These are phyloP conservation scores for Clostera curtula DNA, from an alignment of 2,888 invertebrate genomes.

Conservation along the genomic window DNA sequence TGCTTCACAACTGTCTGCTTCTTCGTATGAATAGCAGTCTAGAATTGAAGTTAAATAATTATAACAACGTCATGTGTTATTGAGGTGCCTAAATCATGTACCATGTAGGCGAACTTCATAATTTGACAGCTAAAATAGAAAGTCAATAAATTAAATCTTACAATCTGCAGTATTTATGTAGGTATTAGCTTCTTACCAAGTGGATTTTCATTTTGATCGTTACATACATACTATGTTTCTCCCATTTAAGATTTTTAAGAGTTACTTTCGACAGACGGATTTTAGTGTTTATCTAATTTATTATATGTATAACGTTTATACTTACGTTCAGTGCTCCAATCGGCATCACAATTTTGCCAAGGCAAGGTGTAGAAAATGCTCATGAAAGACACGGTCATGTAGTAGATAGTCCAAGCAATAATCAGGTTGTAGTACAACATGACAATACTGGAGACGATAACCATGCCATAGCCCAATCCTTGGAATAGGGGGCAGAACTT, in stretches of 20 bases:
- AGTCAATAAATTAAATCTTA: too few species aligned
- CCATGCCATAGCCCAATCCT: slow-evolving; percentile 84
- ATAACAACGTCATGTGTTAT: not conserved
- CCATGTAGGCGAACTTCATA: too few species aligned
- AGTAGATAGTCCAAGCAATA: slow-evolving; percentile 86
- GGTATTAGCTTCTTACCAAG: too few species aligned
- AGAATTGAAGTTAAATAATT: slow-evolving; percentile 25
- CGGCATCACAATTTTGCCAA: slow-evolving; percentile 82
- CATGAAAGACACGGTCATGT: slow-evolving; percentile 77
- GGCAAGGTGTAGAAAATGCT: slow-evolving; percentile 79
- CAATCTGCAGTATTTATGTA: too few species aligned
- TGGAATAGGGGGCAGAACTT: slow-evolving; percentile 86
- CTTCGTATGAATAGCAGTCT: slow-evolving; percentile 82
- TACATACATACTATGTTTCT: too few species aligned
- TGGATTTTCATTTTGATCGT: too few species aligned
- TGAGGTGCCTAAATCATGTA: too few species aligned
- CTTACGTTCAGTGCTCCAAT: slow-evolving; percentile 81
- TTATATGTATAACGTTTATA: slow-evolving; percentile 14
- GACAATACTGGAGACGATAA: slow-evolving; percentile 82
- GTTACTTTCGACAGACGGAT: not conserved
- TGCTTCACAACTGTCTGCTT: slow-evolving; percentile 75
- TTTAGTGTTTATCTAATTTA: not conserved
- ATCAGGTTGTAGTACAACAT: slow-evolving; percentile 86
- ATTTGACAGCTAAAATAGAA: too few species aligned
- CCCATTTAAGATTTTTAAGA: too few species aligned